Evolutionary conservation across 2,113 vertebrate genomes (phyloP).

Genomic region (Thalassarche chlororhynchos): DNA sequence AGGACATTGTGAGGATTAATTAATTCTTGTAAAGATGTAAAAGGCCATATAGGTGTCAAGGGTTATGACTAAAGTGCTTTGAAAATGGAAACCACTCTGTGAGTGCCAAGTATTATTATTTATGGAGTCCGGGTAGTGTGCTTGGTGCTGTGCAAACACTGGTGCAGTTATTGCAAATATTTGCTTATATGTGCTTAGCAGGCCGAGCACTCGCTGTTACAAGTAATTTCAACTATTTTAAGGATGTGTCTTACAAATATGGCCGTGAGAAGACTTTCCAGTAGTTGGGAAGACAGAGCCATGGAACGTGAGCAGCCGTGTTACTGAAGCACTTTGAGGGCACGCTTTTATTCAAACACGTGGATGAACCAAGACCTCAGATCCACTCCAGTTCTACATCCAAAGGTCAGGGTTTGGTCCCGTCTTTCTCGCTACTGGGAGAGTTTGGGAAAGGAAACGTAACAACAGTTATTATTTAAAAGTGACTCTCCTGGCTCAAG

Average conservation of each 20-base stretch:
- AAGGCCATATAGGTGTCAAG: conserved; percentile 56
- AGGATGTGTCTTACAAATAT: background rate
- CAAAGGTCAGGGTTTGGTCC: background rate
- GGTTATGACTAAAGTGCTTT: conserved; percentile 65
- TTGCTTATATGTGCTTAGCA: conserved; percentile 36
- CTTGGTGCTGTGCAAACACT: conserved; percentile 53
- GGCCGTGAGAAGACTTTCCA: background rate
- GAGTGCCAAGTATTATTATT: conserved; percentile 65
- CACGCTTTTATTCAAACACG: background rate
- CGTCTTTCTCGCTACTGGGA: fast-evolving
- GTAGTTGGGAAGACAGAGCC: background rate
- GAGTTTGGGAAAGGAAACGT: background rate
- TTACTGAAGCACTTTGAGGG: background rate
- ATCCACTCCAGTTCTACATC: background rate
- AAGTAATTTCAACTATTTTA: conserved; percentile 26
- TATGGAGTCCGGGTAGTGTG: conserved; percentile 7
- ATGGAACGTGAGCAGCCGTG: fast-evolving
- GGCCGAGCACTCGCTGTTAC: background rate
- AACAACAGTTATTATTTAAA: background rate
- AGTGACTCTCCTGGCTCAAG: background rate
- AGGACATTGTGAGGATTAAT: conserved; percentile 62
- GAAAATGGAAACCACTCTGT: conserved; percentile 54
- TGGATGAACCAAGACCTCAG: background rate
- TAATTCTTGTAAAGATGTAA: conserved; percentile 69
- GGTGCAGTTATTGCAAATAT: conserved; percentile 51